phyloP scores from a whole-genome alignment of 2,888 invertebrate species.

The Thereva unica region DNA sequence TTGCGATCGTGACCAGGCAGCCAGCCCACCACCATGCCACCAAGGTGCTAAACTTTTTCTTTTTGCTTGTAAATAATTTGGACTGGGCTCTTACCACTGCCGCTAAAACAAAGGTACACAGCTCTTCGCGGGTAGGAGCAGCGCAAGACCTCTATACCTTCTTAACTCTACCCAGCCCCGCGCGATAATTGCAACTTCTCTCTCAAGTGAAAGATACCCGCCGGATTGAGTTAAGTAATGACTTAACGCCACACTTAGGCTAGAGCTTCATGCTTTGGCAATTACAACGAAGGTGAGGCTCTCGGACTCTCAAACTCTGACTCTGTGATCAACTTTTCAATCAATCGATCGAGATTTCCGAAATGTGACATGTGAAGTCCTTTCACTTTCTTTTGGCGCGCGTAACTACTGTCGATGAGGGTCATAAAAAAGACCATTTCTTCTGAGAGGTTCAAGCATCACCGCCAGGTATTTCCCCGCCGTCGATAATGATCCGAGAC shows the following conservation, averaged over 20 bases:
- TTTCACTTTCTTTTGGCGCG: slow-evolving; percentile 25
- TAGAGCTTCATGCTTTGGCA: neutral
- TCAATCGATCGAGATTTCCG: slow-evolving; percentile 2
- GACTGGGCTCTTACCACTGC: too few species aligned
- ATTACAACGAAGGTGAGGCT: neutral
- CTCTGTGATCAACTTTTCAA: slow-evolving; percentile 19
- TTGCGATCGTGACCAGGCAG: neutral
- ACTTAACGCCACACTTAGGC: too few species aligned
- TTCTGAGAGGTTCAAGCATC: slow-evolving; percentile 10
- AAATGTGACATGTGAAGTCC: slow-evolving; percentile 24
- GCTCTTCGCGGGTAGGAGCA: neutral
- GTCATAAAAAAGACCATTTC: slow-evolving; percentile 20
- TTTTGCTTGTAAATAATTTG: neutral
- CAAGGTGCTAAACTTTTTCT: slow-evolving; percentile 26
- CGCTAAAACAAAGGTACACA: too few species aligned
- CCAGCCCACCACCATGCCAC: neutral
- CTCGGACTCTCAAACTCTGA: neutral
- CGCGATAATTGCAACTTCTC: slow-evolving; percentile 10
- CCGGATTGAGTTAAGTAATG: slow-evolving; percentile 19
- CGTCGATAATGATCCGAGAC: too few species aligned
- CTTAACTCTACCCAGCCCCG: neutral
- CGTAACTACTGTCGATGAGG: slow-evolving; percentile 18
- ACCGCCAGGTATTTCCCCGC: neutral
- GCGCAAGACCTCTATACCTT: neutral
- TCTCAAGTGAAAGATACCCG: slow-evolving; percentile 18